Percentiles rank a stretch among this genome's conserved stretches.
Conservation (phyloP, 2,888 invertebrate species). For the Lapara coniferarum region DNA sequence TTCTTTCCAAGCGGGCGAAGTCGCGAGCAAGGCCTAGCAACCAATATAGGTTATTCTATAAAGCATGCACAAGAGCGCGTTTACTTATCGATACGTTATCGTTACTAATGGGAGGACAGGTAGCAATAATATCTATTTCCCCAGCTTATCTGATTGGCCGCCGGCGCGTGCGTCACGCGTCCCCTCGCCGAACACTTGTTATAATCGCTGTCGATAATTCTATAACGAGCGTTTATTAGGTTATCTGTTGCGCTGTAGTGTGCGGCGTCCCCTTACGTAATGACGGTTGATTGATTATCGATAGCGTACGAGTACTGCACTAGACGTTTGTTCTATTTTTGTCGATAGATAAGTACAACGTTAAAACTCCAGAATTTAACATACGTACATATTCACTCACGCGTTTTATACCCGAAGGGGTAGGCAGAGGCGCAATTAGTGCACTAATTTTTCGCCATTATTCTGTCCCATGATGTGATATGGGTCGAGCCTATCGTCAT, state of each 20-base stretch:
- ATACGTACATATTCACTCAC: too few species aligned
- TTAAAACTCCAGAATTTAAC: too few species aligned
- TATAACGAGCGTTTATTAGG: conserved; percentile 55
- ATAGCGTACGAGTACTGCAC: neutral
- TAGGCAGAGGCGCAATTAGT: too few species aligned
- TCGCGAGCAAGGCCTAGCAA: neutral
- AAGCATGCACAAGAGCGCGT: conserved; percentile 15
- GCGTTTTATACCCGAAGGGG: too few species aligned
- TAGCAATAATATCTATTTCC: conserved; percentile 48
- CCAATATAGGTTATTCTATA: neutral
- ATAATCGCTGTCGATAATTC: conserved; percentile 33
- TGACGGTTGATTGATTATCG: conserved; percentile 17
- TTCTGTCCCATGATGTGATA: too few species aligned
- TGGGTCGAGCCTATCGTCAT: too few species aligned
- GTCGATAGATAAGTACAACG: too few species aligned
- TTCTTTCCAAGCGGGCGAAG: too few species aligned
- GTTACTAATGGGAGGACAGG: conserved; percentile 28
- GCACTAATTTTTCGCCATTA: too few species aligned
- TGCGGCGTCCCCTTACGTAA: conserved; percentile 23
- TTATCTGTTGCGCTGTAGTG: conserved; percentile 46
- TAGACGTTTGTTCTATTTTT: neutral
- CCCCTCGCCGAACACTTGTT: conserved; percentile 1
- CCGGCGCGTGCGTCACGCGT: conserved; percentile 54
- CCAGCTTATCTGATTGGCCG: conserved; percentile 53
- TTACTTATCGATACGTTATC: conserved; percentile 14